Percentiles rank a stretch among this genome's conserved stretches.
Evolutionary conservation across 1,140 invertebrate species (phyloP).

Genomic region (Nixonia krombeini): DNA sequence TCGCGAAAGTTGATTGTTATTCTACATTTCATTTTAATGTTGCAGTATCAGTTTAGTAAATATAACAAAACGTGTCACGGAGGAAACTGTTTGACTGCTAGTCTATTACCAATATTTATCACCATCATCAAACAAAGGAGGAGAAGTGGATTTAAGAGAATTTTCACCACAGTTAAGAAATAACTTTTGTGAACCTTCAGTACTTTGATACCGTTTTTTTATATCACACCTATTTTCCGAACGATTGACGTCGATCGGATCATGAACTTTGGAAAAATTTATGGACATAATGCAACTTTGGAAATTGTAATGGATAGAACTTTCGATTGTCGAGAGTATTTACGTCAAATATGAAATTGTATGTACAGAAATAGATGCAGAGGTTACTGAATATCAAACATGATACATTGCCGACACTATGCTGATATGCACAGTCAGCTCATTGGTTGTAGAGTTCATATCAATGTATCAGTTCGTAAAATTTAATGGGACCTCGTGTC

Average conservation of each 20-base stretch:
- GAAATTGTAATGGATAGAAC: no score
- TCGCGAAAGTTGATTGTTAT: constrained; percentile 6
- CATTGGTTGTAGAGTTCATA: no score
- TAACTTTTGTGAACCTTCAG: constrained; percentile 17
- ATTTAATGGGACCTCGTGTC: constrained; percentile 2
- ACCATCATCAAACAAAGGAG: constrained; percentile 23
- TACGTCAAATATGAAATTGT: no score
- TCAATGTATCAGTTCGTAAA: constrained; percentile 1
- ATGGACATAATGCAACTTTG: no score
- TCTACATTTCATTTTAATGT: constrained; percentile 32
- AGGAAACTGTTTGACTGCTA: constrained; percentile 66
- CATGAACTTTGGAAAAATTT: no score
- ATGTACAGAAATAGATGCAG: no score
- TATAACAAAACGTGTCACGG: constrained; percentile 59
- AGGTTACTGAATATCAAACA: no score
- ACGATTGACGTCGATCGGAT: no score
- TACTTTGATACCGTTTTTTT: constrained; percentile 34
- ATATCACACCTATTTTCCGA: constrained; percentile 38
- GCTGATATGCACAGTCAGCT: no score
- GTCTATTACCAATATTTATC: constrained; percentile 31
- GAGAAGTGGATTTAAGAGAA: constrained; percentile 16
- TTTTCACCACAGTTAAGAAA: constrained; percentile 12
- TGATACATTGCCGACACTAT: no score
- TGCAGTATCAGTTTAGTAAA: constrained; percentile 57
- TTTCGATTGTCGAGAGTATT: no score